These are phyloP conservation scores for Leptinotarsa juncta DNA, from an alignment of 2,888 invertebrate species.

Conservation along the genomic window DNA sequence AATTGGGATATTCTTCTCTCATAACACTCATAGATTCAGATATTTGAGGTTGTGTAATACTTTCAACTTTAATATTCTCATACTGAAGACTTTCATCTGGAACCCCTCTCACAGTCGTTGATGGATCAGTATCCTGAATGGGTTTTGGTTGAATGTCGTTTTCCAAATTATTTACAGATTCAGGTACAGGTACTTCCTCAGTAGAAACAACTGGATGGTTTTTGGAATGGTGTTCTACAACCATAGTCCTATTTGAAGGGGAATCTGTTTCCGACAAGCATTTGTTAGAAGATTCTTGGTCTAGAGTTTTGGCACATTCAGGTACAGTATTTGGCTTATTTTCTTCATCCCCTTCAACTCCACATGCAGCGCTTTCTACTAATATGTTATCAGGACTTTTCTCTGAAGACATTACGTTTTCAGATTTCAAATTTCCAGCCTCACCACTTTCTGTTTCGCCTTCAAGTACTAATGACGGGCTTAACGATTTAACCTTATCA, in stretches of 20 bases:
- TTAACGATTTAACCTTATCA: slow-evolving; percentile 44
- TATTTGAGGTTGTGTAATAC: not conserved
- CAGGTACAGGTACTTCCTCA: slow-evolving; percentile 9
- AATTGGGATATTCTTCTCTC: not conserved
- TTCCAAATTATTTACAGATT: slow-evolving; percentile 6
- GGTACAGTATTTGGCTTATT: slow-evolving; percentile 3
- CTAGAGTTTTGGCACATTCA: slow-evolving; percentile 7
- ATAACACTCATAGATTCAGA: not conserved
- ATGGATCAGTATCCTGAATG: not conserved
- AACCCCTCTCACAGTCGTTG: not conserved
- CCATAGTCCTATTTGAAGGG: not conserved
- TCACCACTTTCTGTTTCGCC: slow-evolving; percentile 22
- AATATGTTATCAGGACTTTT: not conserved
- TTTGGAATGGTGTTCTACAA: not conserved
- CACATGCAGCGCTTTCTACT: not conserved
- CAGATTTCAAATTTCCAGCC: not conserved
- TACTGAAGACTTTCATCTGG: not conserved
- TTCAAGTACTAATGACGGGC: slow-evolving; percentile 37
- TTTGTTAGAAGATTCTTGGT: not conserved
- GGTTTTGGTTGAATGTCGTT: not conserved
- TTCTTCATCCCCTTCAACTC: not conserved
- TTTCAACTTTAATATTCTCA: not conserved
- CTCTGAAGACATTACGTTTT: not conserved
- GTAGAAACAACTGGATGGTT: not conserved
- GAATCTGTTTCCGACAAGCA: not conserved